phyloP scores from a whole-genome alignment of 2,888 invertebrate genomes.

The Timandra comae region DNA sequence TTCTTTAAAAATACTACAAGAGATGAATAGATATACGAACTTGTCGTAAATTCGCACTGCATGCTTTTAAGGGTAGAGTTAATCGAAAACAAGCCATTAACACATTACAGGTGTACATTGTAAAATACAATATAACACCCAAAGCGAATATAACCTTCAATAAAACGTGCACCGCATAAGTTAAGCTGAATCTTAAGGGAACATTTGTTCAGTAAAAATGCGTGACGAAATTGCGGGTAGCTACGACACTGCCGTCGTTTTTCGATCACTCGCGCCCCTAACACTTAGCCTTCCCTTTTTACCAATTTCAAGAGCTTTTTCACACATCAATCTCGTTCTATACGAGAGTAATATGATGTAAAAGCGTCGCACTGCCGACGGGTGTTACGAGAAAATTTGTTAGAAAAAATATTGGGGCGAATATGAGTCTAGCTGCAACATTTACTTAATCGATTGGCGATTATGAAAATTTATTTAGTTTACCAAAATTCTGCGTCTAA shows the following conservation, averaged over 20 bases:
- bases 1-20: too few species aligned
- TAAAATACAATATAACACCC: conserved; percentile 44
- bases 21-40: too few species aligned
- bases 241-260: conserved; percentile 48
- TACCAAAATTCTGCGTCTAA: too few species aligned
- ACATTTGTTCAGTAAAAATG: conserved; percentile 71
- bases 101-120: conserved; percentile 46
- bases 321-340: conserved; percentile 70
- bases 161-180: conserved; percentile 70
- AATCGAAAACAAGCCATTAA: conserved; percentile 16
- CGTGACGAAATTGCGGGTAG: conserved; percentile 70
- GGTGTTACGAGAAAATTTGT: conserved; percentile 32
- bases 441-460: too few species aligned
- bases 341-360: conserved; percentile 61
- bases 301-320: conserved; percentile 72
- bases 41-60: too few species aligned
- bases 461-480: too few species aligned
- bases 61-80: too few species aligned
- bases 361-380: conserved; percentile 47
- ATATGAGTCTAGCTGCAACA: conserved; percentile 23
- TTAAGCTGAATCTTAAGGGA: conserved; percentile 65
- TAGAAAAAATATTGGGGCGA: conserved; percentile 24
- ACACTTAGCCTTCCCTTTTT: conserved; percentile 75
- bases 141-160: conserved; percentile 57
- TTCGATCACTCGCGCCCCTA: conserved; percentile 64